Base-by-base conservation (phyloP, 2,113 vertebrate genomes). In the Crotalus horridus region DNA sequence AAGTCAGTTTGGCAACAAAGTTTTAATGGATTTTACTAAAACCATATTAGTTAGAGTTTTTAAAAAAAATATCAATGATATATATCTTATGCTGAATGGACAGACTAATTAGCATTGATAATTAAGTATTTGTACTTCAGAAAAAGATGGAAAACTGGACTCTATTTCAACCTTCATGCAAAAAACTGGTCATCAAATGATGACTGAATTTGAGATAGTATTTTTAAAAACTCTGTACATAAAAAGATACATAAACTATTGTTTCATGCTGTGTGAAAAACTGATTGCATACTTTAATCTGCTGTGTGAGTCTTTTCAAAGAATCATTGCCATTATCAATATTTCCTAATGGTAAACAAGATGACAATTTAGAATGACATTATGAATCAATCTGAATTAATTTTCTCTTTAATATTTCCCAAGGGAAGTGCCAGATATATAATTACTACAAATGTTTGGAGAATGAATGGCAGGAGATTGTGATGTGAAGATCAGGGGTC, bases 111-210 rank as follows among this genome's bases (percentile, higher is more conserved):
- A n/a, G 12, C 29, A n/a, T 69, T 69, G n/a, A n/a, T 69, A 69
- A n/a, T 29, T 15, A 91, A 93, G 55, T 94, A 86, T 55, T 56
- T 91, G 89, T 94, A 58, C 9, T 56, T 55, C 15, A 0, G 0
- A 90, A 88, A 94, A 90, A 51, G 48, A 93, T 29, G 23, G 33
- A 39, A 95, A 48, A 96, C 53, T 93, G 95, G 96, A 94, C 93
- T 92, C 93, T 95, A 93, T 94, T 94, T 61, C 90, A 95, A 90
- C 92, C 69, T 59, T 61, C 61, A 59, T 88, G 94, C 56, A 69
- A 85, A 92, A 74, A 92, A n/a, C 61, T 92, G 81, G 81, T 91
- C 95, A 90, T 91, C 90, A 95, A 92, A 92, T 92, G 61, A 64
- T 93, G 93, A 39, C 7, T n/a, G 87, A 21, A 91, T 94, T 91